Percentiles rank a stretch among this genome's conserved stretches.
Evolutionary conservation across 2,797 vertebrate species (phyloP).

Genomic region (Centroberyx gerrardi): DNA sequence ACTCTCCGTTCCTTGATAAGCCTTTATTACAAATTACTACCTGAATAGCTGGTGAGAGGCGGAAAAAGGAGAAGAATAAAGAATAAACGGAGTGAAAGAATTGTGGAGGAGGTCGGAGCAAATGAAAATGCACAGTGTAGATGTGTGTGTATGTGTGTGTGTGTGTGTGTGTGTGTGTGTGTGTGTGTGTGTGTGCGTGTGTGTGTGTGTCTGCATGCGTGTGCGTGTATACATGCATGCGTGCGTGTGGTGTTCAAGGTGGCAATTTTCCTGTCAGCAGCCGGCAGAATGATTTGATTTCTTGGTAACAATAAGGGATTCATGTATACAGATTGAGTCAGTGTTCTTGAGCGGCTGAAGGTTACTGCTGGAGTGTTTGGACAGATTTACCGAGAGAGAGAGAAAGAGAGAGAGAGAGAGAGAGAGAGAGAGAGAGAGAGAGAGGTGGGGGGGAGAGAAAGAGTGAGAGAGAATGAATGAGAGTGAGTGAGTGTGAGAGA

Average conservation of each 20-base stretch:
- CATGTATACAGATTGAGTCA: slow-evolving; percentile 75
- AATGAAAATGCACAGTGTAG: slow-evolving; percentile 43
- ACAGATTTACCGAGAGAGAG: slow-evolving; percentile 62
- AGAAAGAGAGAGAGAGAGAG: slow-evolving; percentile 1
- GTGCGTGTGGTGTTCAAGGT: slow-evolving; percentile 53
- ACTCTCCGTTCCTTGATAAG: slow-evolving; percentile 48
- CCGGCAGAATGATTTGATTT: slow-evolving; percentile 76
- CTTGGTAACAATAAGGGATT: slow-evolving; percentile 75
- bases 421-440: slow-evolving; percentile 7
- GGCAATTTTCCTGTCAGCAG: slow-evolving; percentile 75
- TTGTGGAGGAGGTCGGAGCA: slow-evolving; percentile 37
- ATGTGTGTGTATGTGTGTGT: slow-evolving; percentile 25
- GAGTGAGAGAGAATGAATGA: background rate
- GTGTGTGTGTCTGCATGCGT: slow-evolving; percentile 36
- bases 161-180: slow-evolving; percentile 29
- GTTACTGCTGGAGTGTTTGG: slow-evolving; percentile 70
- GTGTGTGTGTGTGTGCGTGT: slow-evolving; percentile 27
- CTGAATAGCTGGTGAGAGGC: slow-evolving; percentile 36
- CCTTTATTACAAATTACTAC: slow-evolving; percentile 64
- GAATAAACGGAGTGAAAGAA: slow-evolving; percentile 17
- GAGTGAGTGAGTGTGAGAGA: background rate
- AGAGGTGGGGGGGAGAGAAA: background rate
- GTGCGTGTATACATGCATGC: background rate
- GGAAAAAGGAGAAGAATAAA: slow-evolving; percentile 25
- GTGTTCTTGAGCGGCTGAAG: slow-evolving; percentile 77